A percentile compares a stretch with the other conserved stretches of the same genome.
Conservation (phyloP, 2,113 vertebrate species). For the Chauna torquata region DNA sequence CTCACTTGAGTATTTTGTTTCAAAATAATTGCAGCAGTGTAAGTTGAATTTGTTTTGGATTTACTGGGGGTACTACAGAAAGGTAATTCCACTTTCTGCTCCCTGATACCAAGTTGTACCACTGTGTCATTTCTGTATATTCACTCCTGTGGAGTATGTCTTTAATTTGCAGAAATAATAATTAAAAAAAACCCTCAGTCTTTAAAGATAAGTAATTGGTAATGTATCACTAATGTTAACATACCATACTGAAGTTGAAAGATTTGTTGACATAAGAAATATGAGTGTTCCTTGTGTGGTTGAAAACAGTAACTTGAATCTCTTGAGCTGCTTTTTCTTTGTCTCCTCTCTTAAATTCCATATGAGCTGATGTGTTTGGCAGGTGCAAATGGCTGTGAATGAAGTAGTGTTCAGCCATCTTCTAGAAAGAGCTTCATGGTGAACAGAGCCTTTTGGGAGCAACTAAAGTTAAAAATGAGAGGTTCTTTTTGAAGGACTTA, state of each 20-base stretch:
- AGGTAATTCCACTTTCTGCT: neutral
- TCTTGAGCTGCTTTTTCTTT: neutral
- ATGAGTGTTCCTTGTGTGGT: neutral
- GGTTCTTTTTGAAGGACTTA: neutral
- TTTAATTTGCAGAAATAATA: neutral
- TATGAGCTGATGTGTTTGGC: neutral
- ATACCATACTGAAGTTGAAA: neutral
- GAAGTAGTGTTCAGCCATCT: neutral
- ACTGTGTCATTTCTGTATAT: neutral
- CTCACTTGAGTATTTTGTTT: neutral
- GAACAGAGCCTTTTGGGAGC: neutral
- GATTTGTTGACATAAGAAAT: neutral
- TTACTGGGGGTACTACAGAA: neutral
- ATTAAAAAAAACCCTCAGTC: neutral
- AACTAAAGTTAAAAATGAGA: neutral
- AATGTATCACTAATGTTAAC: neutral
- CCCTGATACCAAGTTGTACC: neutral
- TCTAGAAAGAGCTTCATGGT: neutral
- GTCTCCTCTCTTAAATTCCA: neutral
- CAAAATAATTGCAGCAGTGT: neutral
- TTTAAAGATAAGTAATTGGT: neutral
- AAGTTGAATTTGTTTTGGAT: neutral
- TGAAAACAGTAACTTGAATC: neutral
- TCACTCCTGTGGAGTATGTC: neutral
- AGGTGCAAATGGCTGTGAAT: constrained; percentile 5